Percentiles rank a stretch among this genome's conserved stretches.
phyloP scores from a whole-genome alignment of 2,888 invertebrate genomes.

The Oxycera nigricornis region DNA sequence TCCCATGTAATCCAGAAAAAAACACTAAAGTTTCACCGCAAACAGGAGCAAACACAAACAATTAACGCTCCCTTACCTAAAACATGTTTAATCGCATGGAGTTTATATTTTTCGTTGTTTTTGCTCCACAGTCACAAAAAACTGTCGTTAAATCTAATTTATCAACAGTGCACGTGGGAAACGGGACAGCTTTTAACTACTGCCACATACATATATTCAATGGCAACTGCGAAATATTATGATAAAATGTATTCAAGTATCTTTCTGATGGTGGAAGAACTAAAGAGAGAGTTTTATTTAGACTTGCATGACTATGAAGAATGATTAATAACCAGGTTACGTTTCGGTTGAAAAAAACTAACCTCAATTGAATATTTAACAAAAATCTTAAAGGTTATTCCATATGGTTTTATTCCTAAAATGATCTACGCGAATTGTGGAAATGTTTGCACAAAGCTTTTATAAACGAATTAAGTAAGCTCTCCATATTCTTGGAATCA shows the following conservation, averaged over 20 bases:
- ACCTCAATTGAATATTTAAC: too few species aligned
- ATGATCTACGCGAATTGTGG: too few species aligned
- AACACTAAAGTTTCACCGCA: constrained; percentile 27
- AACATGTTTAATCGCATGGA: constrained; percentile 31
- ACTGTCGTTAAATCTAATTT: constrained; percentile 47
- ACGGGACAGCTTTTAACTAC: constrained; percentile 39
- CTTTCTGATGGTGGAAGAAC: not conserved
- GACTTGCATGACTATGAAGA: too few species aligned
- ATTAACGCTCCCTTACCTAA: constrained; percentile 36
- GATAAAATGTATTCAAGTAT: constrained; percentile 21
- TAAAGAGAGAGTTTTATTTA: too few species aligned
- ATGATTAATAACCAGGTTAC: too few species aligned
- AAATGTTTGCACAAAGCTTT: too few species aligned
- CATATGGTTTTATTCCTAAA: too few species aligned
- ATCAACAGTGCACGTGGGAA: constrained; percentile 47
- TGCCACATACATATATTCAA: constrained; percentile 23
- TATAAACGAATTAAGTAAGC: too few species aligned
- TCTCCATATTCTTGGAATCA: too few species aligned
- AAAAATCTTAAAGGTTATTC: too few species aligned
- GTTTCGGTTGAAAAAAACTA: too few species aligned
- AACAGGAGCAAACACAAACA: constrained; percentile 31
- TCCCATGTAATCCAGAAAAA: constrained; percentile 39
- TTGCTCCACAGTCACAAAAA: constrained; percentile 33
- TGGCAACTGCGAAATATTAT: constrained; percentile 13
- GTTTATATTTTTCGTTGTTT: constrained; percentile 36